Base-by-base conservation (phyloP, 2,113 vertebrate genomes). In the Butorides virescens region DNA sequence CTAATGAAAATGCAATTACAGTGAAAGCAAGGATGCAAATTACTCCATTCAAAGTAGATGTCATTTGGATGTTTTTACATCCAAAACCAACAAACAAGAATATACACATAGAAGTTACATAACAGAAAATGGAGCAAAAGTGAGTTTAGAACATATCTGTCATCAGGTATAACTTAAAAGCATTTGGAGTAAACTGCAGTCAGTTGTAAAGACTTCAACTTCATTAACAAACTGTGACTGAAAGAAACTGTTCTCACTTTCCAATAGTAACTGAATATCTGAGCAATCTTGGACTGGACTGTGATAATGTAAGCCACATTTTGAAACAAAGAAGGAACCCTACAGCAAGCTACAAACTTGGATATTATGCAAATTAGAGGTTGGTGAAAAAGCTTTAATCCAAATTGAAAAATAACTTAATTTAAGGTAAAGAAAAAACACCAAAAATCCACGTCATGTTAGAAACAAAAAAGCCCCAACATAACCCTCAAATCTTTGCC, bases 161-260 rank as follows among this genome's bases (percentile, higher is more conserved):
- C 83, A 87, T 62, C 77, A 65, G 44, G 39, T 56, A 86, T 21
- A 67, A 22, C 62, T 86, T 74, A 78, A 82, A 75, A 78, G 44
- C 37, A 42, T 63, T 78, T 53, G 44, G 21, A 89, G 44, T 25
- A 70, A 86, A 67, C 56, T 65, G 52, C 36, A 91, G 52, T 36
- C 59, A 78, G 39, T 22, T 84, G 61, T 67, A 88, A 59, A 90
- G 29, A 73, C 58, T 73, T 88, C 55, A 58, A 23, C 62, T 77
- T 87, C 25, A 50, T 85, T 62, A 82, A 39, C 50, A 88, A 90
- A 67, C 42, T 52, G 15, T 46, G 29, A 86, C 32, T 53, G 82
- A 95, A 94, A 89, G 49, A 92, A 89, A 81, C 59, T 71, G 37
- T 91, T 92, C 42, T 72, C 86, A 85, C 52, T 75, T 91, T 82